Evolutionary conservation across 2,797 vertebrate species (phyloP).

Genomic region (Macrochelys suwanniensis): DNA sequence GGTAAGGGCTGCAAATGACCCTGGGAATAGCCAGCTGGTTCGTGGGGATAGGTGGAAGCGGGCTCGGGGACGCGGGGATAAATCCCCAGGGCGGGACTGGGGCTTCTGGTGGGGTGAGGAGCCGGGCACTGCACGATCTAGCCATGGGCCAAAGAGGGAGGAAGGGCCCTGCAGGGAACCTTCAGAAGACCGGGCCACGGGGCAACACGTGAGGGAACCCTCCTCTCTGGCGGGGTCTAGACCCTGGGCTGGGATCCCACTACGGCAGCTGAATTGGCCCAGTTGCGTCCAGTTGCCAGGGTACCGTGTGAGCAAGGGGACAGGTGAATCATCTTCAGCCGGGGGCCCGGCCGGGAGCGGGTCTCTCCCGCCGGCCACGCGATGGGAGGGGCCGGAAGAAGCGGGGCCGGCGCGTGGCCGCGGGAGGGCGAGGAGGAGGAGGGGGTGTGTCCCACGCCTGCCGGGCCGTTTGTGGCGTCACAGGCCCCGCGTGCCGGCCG

Average conservation of each 20-base stretch:
- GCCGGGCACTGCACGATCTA: not conserved
- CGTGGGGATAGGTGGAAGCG: not conserved
- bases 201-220: not conserved
- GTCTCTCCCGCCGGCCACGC: not conserved
- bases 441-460: not conserved
- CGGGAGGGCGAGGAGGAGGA: not conserved
- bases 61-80: not conserved
- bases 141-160: fast-evolving
- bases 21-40: not conserved
- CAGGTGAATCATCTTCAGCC: not conserved
- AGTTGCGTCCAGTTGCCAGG: not conserved
- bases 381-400: not conserved
- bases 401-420: not conserved
- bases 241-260: too few relatives aligned
- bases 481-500: fast-evolving
- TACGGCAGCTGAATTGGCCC: not conserved
- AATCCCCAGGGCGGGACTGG: not conserved
- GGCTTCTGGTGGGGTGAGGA: not conserved
- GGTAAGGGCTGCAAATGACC: too few relatives aligned
- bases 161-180: fast-evolving
- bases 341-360: not conserved
- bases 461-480: not conserved
- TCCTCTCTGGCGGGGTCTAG: not conserved
- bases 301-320: not conserved
- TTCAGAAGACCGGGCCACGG: too few relatives aligned